Conservation (phyloP, 2,888 invertebrate genomes). For the Neria commutata region DNA sequence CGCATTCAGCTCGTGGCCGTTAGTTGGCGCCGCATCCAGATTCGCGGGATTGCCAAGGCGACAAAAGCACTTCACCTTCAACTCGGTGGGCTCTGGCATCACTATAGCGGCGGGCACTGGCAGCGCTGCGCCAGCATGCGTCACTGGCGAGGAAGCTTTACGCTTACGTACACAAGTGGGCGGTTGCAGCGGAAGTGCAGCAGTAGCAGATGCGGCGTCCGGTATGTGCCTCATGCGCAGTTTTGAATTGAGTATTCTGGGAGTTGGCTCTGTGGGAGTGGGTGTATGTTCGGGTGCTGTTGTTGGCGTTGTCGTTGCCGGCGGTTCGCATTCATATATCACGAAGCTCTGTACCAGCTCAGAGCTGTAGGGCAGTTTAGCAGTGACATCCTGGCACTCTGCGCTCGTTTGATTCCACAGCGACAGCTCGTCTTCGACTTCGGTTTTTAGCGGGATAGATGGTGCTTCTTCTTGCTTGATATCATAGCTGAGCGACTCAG, state of each 20-base stretch:
- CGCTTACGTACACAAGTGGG: background rate
- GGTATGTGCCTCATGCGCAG: slow-evolving; percentile 16
- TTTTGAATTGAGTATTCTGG: slow-evolving; percentile 26
- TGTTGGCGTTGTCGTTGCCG: background rate
- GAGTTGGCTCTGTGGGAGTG: background rate
- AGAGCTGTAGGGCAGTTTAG: no score
- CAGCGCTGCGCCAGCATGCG: background rate
- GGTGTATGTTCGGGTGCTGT: background rate
- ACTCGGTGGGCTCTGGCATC: background rate
- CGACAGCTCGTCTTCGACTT: no score
- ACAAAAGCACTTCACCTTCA: slow-evolving; percentile 33
- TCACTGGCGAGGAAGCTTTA: background rate
- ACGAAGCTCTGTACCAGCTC: slow-evolving; percentile 22
- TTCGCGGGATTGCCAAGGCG: slow-evolving; percentile 9
- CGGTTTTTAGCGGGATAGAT: no score
- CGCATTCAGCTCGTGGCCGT: slow-evolving; percentile 11
- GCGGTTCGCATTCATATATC: slow-evolving; percentile 27
- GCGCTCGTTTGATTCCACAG: no score
- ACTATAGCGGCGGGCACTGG: background rate
- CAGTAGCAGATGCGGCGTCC: background rate
- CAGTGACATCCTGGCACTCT: no score
- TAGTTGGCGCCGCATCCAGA: background rate
- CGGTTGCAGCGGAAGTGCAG: background rate
- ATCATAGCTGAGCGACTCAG: no score
- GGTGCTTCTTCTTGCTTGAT: no score